These are phyloP conservation scores for Latrodectus elegans DNA, from an alignment of 2,888 invertebrate genomes.

Conservation along the genomic window DNA sequence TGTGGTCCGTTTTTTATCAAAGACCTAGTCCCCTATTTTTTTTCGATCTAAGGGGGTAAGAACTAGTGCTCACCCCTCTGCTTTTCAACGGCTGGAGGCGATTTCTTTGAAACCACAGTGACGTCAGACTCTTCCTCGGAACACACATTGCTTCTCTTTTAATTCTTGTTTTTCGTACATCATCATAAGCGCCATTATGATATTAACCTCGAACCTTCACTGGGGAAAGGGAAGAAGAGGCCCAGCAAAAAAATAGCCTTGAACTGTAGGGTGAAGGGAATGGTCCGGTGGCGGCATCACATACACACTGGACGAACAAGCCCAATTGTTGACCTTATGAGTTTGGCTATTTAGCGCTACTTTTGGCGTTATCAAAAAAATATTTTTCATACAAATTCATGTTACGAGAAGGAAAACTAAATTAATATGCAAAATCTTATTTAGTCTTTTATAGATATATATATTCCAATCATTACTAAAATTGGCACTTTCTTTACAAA, in stretches of 20 bases:
- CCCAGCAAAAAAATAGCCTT: slow-evolving; percentile 61
- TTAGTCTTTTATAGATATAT: too few relatives aligned
- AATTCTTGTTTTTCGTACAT: slow-evolving; percentile 61
- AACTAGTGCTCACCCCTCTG: slow-evolving; percentile 1
- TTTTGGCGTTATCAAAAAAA: slow-evolving; percentile 17
- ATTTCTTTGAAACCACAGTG: slow-evolving; percentile 69
- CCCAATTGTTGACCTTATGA: slow-evolving; percentile 33
- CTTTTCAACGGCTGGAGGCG: slow-evolving; percentile 38
- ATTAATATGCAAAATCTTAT: too few relatives aligned
- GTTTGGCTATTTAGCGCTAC: slow-evolving; percentile 40
- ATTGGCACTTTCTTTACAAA: too few relatives aligned
- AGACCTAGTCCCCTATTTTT: slow-evolving; percentile 40
- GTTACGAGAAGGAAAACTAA: too few relatives aligned
- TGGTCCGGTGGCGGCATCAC: slow-evolving; percentile 42
- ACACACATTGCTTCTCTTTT: slow-evolving; percentile 21
- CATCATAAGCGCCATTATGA: slow-evolving; percentile 67
- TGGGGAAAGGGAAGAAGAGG: slow-evolving; percentile 27
- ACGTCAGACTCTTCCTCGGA: slow-evolving; percentile 53
- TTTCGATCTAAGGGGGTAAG: slow-evolving; percentile 7
- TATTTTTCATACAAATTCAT: not conserved
- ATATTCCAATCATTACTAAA: too few relatives aligned
- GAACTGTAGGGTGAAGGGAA: slow-evolving; percentile 64
- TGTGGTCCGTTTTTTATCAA: slow-evolving; percentile 49
- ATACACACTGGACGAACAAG: slow-evolving; percentile 31
- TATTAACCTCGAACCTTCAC: slow-evolving; percentile 65